phyloP scores from a whole-genome alignment of 2,797 vertebrate genomes.

The Emys orbicularis region DNA sequence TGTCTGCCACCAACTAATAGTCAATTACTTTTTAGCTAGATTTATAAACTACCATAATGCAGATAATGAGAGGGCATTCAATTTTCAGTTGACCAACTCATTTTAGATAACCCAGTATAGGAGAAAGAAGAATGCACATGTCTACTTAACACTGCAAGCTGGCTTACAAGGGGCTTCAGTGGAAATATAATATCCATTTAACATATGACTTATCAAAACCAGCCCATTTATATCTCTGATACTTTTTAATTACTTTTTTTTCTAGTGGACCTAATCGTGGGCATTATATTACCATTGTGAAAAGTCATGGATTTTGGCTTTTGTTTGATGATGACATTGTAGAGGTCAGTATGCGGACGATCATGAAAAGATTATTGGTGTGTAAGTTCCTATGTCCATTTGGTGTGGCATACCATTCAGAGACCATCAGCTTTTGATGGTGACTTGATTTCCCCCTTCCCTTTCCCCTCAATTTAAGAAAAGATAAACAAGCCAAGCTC shows the following conservation, averaged over 20 bases:
- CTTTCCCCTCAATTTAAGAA: background rate
- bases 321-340: conserved; percentile 98
- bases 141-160: background rate
- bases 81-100: background rate
- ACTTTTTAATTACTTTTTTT: conserved; percentile 28
- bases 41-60: background rate
- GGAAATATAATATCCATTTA: background rate
- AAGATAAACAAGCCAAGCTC: background rate
- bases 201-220: background rate
- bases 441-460: background rate
- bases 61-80: background rate
- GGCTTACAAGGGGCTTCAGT: background rate
- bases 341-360: conserved; percentile 87
- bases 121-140: background rate
- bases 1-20: background rate
- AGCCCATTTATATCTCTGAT: background rate
- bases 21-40: background rate
- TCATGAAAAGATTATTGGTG: background rate
- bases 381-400: background rate
- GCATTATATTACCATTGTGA: conserved; percentile 98
- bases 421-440: background rate
- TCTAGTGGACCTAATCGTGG: conserved; percentile 94
- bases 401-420: background rate
- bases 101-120: background rate
- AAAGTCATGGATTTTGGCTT: conserved; percentile 98